A percentile compares a stretch with the other conserved stretches of the same genome.
phyloP scores from a whole-genome alignment of 2,888 invertebrate species.

The Quadriops clusia region DNA sequence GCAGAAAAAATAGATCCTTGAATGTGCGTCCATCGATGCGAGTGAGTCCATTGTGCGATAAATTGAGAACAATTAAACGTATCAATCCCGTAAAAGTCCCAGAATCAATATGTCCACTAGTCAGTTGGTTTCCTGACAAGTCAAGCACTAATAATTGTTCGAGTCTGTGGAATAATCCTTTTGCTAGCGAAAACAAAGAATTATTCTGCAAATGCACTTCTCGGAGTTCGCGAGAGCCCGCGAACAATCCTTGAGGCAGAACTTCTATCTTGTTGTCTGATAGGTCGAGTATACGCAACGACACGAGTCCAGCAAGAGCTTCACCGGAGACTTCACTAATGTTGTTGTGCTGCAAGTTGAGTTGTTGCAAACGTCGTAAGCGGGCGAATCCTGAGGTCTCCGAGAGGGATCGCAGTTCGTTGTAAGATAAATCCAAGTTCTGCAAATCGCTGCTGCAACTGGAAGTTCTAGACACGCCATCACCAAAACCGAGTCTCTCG shows the following conservation, averaged over 20 bases:
- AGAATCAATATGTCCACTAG: constrained; percentile 73
- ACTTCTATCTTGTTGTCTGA: constrained; percentile 74
- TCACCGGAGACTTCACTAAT: constrained; percentile 68
- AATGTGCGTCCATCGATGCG: constrained; percentile 74
- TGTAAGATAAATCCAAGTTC: constrained; percentile 68
- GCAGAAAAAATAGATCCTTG: constrained; percentile 74
- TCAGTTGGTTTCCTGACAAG: constrained; percentile 72
- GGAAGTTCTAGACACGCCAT: constrained; percentile 28
- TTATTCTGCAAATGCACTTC: constrained; percentile 80
- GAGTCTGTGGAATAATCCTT: constrained; percentile 70
- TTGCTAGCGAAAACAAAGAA: constrained; percentile 68
- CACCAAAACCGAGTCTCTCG: constrained; percentile 60
- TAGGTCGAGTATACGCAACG: constrained; percentile 71
- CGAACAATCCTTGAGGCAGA: constrained; percentile 71
- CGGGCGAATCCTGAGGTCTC: constrained; percentile 62
- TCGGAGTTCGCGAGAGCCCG: constrained; percentile 66
- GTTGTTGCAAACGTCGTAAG: constrained; percentile 63
- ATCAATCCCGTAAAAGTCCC: constrained; percentile 78
- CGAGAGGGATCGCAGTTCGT: constrained; percentile 60
- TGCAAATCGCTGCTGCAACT: constrained; percentile 60
- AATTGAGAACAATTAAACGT: constrained; percentile 70
- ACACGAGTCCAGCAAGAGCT: constrained; percentile 65
- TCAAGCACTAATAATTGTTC: constrained; percentile 77
- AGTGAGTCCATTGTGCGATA: constrained; percentile 76
- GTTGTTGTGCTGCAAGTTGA: constrained; percentile 74